Evolutionary conservation across 2,113 vertebrate genomes (phyloP), one percentile per base, ranked within the genome.

Genomic region (Aphyosemion australe): DNA sequence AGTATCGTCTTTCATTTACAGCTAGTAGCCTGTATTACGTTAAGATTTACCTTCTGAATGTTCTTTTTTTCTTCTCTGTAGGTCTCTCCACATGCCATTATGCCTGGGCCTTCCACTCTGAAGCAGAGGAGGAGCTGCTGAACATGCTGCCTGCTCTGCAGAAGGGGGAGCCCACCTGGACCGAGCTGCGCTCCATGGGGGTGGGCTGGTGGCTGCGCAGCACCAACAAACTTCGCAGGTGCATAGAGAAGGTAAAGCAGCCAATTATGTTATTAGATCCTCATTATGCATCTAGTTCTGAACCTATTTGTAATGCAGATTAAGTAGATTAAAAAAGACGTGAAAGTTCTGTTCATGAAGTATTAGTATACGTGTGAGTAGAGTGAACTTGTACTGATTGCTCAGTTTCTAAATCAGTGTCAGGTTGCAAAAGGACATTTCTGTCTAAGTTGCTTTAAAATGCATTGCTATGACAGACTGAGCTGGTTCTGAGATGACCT

Each of bases 61-160:
- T 52, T 19, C 11, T 9, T 53, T 43, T n/a, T 58, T 7, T 39
- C 1, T 19, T 58, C 45, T 84, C 77, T 69, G 0, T 72, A 99
- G 97, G 97, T 12, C 86, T 99, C 65, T 97, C 96, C 58, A 97
- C 95, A 1, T 95, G 97, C 87, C 95, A 99, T 72, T 99, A 95
- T 87, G 95, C 95, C 53, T 99, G 97, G 97, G 97, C 96, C 0
- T 99, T 99, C 90, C 97, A 99, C 87, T 99, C 97, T 0, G 96
- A 98, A 74, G 96, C 96, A 0, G 96, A 98, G 88, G 96, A 99
- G 87, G 96, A 99, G 67, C 89, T 99, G 37, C 83, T 99, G 46
- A 94, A 90, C 82, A 95, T 96, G 95, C 90, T 99, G 2, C 97
- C 97, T 51, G 91, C 92, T 31, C 82, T 98, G 72, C 97, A 99